Evolutionary conservation across 2,888 invertebrate species (phyloP), one percentile per base, ranked within the genome.

Genomic region (Acleris laterana): DNA sequence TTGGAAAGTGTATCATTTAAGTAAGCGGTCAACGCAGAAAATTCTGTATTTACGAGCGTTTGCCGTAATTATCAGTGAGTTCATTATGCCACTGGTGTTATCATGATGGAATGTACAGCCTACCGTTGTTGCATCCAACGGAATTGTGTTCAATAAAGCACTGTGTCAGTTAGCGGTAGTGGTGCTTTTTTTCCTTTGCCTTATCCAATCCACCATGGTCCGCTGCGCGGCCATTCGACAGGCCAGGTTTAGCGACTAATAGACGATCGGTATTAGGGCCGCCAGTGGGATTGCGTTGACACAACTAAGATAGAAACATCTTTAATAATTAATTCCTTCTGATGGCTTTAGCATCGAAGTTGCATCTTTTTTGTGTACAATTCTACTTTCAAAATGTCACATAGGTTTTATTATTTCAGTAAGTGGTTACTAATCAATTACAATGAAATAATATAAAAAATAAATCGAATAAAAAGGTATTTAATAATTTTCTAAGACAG

Each of bases 111-210:
- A 62, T 50, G 62, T 49, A 65, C 50, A 38, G 66, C 52, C 65
- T 62, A 68, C 69, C 83, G 84, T 83, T 83, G 84, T 69, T 55
- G 70, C 74, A 72, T 74, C 78, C 83, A 87, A 87, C 85, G 84
- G 87, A 85, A 85, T 87, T 82, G 80, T 85, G 82, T 84, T 87
- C 87, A 87, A 89, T 90, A 89, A 87, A 89, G 82, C 90, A 90
- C 89, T 90, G 86, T 91, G 91, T 88, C 91, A 88, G 78, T 74
- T 92, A 91, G 91, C 92, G 91, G 91, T 90, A 82, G 85, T 85
- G 79, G 76, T 77, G 67, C 71, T 72, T 85, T 90, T 90, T 90
- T 88, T 86, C 79, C 77, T 79, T 77, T 75, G 76, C 80, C 76
- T 77, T 74, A 77, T 77, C 81, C 82, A 78, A 83, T 80, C 79